These are phyloP conservation scores for Planococcus citri DNA, from an alignment of 1,140 invertebrate species.

Conservation along the genomic window DNA sequence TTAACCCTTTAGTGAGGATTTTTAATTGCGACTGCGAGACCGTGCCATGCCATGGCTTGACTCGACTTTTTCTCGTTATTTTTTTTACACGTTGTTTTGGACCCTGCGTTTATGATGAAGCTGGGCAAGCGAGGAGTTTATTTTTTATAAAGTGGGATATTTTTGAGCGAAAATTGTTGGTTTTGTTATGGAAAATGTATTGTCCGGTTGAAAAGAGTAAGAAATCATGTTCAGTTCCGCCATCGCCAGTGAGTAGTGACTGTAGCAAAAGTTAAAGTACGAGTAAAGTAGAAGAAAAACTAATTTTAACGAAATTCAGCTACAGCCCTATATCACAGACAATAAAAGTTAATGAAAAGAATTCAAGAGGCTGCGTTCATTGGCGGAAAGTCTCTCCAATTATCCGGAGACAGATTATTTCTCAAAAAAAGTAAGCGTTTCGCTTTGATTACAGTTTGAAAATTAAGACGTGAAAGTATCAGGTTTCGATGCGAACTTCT, in stretches of 20 bases:
- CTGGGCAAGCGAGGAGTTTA: too few species aligned
- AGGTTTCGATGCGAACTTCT: neutral
- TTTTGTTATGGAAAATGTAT: too few species aligned
- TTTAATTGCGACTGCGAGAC: too few species aligned
- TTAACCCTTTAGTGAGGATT: neutral
- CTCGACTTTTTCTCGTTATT: too few species aligned
- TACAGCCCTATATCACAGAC: neutral
- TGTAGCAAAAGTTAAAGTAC: neutral
- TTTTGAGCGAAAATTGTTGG: too few species aligned
- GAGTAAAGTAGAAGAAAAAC: neutral
- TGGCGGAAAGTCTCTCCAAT: neutral
- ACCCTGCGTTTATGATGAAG: too few species aligned
- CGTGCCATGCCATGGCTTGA: too few species aligned
- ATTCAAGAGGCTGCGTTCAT: neutral
- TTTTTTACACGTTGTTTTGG: too few species aligned
- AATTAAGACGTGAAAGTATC: slow-evolving; percentile 7
- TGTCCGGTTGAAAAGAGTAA: too few species aligned
- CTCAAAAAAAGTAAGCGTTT: neutral
- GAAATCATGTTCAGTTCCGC: neutral
- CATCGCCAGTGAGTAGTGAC: neutral
- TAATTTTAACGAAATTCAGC: slow-evolving; percentile 7
- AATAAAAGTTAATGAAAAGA: slow-evolving; percentile 8
- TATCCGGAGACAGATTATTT: neutral
- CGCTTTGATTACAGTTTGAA: neutral
- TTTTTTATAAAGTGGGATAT: too few species aligned